These are phyloP conservation scores for Anseranas semipalmata DNA, from an alignment of 2,113 vertebrate genomes.

Conservation along the genomic window DNA sequence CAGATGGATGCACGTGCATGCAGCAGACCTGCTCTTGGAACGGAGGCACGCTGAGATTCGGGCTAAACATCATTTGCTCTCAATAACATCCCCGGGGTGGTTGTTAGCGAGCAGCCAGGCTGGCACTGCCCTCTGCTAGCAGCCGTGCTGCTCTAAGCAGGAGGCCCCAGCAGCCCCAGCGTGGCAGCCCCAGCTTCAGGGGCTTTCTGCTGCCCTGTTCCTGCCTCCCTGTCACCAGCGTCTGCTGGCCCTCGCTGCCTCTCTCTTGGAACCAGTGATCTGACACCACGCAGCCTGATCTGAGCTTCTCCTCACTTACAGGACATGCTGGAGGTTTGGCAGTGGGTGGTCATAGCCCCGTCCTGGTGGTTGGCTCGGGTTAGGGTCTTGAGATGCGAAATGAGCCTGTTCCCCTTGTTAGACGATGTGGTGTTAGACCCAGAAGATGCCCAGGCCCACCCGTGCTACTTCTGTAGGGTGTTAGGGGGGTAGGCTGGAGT, in stretches of 20 bases:
- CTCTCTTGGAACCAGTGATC: background rate
- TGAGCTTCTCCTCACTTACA: background rate
- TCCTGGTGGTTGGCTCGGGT: background rate
- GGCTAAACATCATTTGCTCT: background rate
- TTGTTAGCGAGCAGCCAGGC: background rate
- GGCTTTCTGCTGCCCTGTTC: background rate
- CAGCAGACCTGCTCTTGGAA: background rate
- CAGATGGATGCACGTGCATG: background rate
- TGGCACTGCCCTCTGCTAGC: background rate
- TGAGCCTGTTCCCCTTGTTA: background rate
- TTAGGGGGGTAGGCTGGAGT: accelerated
- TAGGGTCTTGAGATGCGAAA: background rate
- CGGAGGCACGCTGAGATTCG: background rate
- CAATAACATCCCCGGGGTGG: background rate
- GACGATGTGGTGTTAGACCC: background rate
- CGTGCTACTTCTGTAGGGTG: background rate
- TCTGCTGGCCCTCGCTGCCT: background rate
- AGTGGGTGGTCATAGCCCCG: background rate
- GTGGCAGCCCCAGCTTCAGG: background rate
- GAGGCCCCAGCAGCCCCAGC: background rate
- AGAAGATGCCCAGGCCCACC: background rate
- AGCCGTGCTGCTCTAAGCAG: background rate
- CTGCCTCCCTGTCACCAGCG: background rate
- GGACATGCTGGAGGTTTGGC: background rate
- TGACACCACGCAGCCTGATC: background rate